These are phyloP conservation scores for Trypoxylus dichotomus DNA, from an alignment of 1,140 invertebrate species.

Conservation along the genomic window DNA sequence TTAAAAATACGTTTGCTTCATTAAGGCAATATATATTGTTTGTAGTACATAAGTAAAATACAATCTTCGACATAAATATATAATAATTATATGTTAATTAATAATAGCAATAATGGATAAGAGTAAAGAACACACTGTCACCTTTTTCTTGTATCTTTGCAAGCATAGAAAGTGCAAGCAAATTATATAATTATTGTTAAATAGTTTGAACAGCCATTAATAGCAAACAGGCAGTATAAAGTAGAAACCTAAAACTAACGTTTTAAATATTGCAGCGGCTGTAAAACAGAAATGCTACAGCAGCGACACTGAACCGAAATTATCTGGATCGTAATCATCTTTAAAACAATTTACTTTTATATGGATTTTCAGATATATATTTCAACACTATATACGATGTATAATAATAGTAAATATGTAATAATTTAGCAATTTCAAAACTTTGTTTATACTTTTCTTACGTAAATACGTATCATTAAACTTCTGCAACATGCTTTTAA, in stretches of 20 bases:
- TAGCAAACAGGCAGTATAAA: constrained; percentile 17
- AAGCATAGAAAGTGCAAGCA: constrained; percentile 17
- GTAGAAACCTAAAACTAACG: background rate
- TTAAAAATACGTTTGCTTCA: background rate
- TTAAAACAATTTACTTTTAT: background rate
- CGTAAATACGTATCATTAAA: background rate
- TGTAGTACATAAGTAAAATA: constrained; percentile 12
- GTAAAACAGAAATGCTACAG: background rate
- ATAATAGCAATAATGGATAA: background rate
- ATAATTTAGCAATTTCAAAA: background rate
- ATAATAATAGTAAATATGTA: background rate
- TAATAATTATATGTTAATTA: background rate
- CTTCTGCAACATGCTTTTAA: background rate
- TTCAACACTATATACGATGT: background rate
- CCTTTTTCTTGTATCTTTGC: background rate
- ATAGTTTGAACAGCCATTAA: background rate
- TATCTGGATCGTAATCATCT: background rate
- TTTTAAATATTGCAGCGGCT: background rate
- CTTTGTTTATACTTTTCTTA: background rate
- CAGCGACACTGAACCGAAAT: background rate
- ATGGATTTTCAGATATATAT: background rate
- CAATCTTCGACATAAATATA: constrained; percentile 16
- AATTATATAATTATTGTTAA: constrained; percentile 23
- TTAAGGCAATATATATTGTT: constrained; percentile 21
- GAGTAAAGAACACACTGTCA: constrained; percentile 21